Evolutionary conservation across 2,113 vertebrate genomes (phyloP).

Genomic region (Centropus bengalensis): DNA sequence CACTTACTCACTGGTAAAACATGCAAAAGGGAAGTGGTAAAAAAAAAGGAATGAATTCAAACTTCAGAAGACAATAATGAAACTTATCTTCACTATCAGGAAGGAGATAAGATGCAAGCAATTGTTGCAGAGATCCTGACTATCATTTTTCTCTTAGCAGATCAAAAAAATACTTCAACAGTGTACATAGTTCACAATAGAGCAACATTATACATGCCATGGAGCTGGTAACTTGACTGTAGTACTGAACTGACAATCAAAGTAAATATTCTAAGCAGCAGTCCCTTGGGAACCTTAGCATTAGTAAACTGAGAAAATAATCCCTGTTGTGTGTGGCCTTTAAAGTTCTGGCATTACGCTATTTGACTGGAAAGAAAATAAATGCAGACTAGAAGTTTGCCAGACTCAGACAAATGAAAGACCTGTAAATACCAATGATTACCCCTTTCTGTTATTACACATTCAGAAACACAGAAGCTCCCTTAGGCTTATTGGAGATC

Average conservation of each 20-base stretch:
- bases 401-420: background rate
- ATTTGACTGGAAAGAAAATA: background rate
- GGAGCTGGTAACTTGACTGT: background rate
- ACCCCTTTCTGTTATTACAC: background rate
- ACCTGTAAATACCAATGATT: background rate
- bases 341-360: background rate
- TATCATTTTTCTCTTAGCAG: background rate
- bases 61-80: background rate
- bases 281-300: background rate
- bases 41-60: background rate
- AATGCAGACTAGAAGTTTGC: background rate
- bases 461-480: background rate
- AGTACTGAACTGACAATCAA: background rate
- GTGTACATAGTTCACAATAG: background rate
- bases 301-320: background rate
- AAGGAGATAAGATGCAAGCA: background rate
- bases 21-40: background rate
- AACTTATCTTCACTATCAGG: background rate
- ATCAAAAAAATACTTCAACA: background rate
- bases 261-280: background rate
- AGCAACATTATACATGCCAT: background rate
- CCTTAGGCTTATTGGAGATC: background rate
- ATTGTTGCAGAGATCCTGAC: background rate
- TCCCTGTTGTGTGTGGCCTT: background rate
- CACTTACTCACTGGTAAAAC: background rate